A percentile compares a stretch with the other conserved stretches of the same genome.
Conservation (phyloP, 2,797 vertebrate species). For the Neoniphon sammara region DNA sequence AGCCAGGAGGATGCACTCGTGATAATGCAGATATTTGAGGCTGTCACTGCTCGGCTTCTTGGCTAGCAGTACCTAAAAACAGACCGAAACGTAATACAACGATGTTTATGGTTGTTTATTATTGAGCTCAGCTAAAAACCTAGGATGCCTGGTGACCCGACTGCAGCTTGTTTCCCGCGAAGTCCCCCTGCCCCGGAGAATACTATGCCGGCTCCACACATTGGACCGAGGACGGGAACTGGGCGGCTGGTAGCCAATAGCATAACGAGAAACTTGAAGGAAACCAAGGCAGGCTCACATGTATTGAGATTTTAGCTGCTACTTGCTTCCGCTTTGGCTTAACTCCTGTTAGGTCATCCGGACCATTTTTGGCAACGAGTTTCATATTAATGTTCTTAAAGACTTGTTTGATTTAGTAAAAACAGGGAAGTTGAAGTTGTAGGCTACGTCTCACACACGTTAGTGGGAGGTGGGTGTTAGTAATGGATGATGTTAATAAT, state of each 20-base stretch:
- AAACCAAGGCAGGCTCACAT: neutral
- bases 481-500: too few species aligned
- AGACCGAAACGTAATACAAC: neutral
- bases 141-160: neutral
- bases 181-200: constrained; percentile 49
- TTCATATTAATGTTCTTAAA: too few species aligned
- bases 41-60: constrained; percentile 6
- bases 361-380: neutral
- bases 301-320: neutral
- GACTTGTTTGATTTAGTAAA: rapidly evolving
- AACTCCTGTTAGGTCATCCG: too few species aligned
- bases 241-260: constrained; percentile 24
- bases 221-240: constrained; percentile 51
- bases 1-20: neutral
- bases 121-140: neutral
- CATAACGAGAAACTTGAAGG: constrained; percentile 5
- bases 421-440: rapidly evolving
- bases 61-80: neutral
- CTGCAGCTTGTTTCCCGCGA: constrained; percentile 77
- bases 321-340: constrained; percentile 52
- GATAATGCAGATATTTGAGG: neutral
- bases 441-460: neutral
- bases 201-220: constrained; percentile 28
- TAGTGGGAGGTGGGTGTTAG: too few species aligned
- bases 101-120: neutral